Conservation (phyloP, 1,140 invertebrate genomes). For the Magallana angulata region DNA sequence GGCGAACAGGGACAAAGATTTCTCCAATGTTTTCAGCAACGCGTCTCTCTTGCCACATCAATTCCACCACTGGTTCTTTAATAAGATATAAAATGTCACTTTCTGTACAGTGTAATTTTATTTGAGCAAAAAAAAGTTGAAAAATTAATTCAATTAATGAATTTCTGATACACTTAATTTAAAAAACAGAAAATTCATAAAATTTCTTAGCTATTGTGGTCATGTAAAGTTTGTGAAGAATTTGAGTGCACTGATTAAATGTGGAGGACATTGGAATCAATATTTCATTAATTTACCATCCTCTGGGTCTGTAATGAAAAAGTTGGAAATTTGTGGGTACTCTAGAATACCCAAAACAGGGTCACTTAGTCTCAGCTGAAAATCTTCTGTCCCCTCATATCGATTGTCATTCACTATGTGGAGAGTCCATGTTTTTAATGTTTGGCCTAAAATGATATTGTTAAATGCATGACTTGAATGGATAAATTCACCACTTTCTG, state of each 20-base stretch:
- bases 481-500: no score
- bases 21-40: constrained; percentile 77
- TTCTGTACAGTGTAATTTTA: no score
- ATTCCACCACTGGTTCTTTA: constrained; percentile 76
- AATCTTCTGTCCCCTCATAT: constrained; percentile 76
- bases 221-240: no score
- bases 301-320: constrained; percentile 77
- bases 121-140: no score
- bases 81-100: background rate
- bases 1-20: constrained; percentile 75
- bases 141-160: no score
- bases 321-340: constrained; percentile 67
- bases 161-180: no score
- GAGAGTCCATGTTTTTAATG: constrained; percentile 77
- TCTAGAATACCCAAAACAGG: constrained; percentile 78
- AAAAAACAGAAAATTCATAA: no score
- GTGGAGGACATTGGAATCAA: no score
- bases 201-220: no score
- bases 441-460: constrained; percentile 70
- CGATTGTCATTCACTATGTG: constrained; percentile 74
- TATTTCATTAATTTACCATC: constrained; percentile 74
- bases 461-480: no score
- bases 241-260: no score
- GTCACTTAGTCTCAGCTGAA: constrained; percentile 74
- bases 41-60: constrained; percentile 72